Evolutionary conservation across 2,113 vertebrate species (phyloP).

Genomic region (Australoheros scitulus): DNA sequence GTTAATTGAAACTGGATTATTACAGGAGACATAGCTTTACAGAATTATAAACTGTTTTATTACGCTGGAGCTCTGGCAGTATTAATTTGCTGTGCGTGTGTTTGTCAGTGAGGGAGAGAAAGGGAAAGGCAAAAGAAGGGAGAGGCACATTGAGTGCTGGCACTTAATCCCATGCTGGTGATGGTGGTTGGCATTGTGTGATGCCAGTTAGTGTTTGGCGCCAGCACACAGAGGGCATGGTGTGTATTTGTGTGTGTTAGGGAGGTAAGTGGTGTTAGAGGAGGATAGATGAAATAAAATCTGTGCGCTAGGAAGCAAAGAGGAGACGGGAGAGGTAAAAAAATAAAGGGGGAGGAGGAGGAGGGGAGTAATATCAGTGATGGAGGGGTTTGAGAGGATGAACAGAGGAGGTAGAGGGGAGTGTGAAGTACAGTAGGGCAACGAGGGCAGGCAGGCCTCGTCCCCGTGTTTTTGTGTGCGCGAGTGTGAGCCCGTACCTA

Average conservation of each 20-base stretch:
- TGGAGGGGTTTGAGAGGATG: conserved; percentile 18
- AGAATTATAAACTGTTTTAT: conserved; percentile 9
- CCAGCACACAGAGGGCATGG: conserved; percentile 50
- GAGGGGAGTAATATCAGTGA: background rate
- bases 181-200: conserved; percentile 51
- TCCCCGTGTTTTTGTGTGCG: conserved; percentile 38
- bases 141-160: conserved; percentile 41
- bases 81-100: background rate
- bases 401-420: conserved; percentile 11
- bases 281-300: conserved; percentile 32
- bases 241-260: conserved; percentile 41
- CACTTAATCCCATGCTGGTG: conserved; percentile 52
- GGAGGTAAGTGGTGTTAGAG: conserved; percentile 37
- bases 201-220: conserved; percentile 57
- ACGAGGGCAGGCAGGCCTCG: conserved; percentile 57
- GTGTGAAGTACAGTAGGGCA: conserved; percentile 46
- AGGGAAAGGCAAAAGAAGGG: background rate
- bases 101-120: background rate
- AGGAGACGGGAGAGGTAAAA: background rate
- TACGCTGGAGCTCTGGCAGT: background rate
- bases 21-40: background rate
- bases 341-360: background rate
- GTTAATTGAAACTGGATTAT: background rate
- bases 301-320: background rate
- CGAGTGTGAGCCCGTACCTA: conserved; percentile 43